These are phyloP conservation scores for Torymus auratus DNA, from an alignment of 2,888 invertebrate species.

Conservation along the genomic window DNA sequence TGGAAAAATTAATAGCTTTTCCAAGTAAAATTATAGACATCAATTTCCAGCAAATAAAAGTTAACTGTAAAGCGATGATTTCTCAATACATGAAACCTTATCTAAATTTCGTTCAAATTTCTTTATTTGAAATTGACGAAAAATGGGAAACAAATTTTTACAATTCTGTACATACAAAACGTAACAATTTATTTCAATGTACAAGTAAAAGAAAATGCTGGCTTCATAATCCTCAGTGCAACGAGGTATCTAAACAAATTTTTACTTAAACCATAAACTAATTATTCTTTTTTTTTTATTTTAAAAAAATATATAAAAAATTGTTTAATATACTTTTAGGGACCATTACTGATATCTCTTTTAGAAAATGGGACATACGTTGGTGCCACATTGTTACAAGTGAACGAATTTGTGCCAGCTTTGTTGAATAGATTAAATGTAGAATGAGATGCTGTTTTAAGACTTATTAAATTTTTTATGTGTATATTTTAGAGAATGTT, in stretches of 20 bases:
- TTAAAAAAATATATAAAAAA: too few relatives aligned
- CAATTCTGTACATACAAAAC: constrained; percentile 64
- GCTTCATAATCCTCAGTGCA: constrained; percentile 68
- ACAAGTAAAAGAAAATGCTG: constrained; percentile 64
- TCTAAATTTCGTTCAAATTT: constrained; percentile 65
- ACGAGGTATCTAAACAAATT: constrained; percentile 55
- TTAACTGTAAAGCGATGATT: constrained; percentile 62
- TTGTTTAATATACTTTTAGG: constrained; percentile 60
- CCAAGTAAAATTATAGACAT: constrained; percentile 61
- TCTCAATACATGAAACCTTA: constrained; percentile 65
- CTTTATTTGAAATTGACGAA: constrained; percentile 58
- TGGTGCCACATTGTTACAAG: constrained; percentile 63
- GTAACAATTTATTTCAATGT: constrained; percentile 66
- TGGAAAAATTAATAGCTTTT: constrained; percentile 63
- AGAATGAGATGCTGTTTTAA: not conserved
- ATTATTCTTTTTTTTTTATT: too few relatives aligned
- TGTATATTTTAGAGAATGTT: not conserved
- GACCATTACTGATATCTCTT: constrained; percentile 66
- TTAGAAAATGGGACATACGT: constrained; percentile 62
- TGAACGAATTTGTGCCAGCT: constrained; percentile 65
- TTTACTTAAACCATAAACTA: too few relatives aligned
- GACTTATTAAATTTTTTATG: not conserved
- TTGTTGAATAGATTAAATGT: constrained; percentile 62
- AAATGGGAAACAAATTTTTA: constrained; percentile 64
- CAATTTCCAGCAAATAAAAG: constrained; percentile 62